A percentile compares a stretch with the other conserved stretches of the same genome.
Conservation (phyloP, 2,888 invertebrate species). For the Idaea biselata region DNA sequence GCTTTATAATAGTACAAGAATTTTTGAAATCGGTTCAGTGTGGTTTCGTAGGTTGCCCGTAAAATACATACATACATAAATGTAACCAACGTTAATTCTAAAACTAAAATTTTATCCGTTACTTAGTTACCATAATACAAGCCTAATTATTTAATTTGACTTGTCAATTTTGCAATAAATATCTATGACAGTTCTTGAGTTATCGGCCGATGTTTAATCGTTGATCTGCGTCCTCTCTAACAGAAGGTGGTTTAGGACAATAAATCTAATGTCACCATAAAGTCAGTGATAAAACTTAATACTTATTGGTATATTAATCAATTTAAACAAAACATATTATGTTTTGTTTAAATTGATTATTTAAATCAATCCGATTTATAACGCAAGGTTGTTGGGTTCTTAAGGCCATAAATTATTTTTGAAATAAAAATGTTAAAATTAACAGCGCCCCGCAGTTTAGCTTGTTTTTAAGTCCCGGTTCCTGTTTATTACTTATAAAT, state of each 20-base stretch:
- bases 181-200: neutral
- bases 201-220: neutral
- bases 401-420: neutral
- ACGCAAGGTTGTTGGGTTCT: neutral
- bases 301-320: constrained; percentile 20
- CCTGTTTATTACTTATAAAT: too few species aligned
- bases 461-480: too few species aligned
- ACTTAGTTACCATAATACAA: too few species aligned
- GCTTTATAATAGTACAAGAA: too few species aligned
- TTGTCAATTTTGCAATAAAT: neutral
- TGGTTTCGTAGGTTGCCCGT: too few species aligned
- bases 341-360: constrained; percentile 20
- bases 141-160: too few species aligned
- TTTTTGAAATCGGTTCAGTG: too few species aligned
- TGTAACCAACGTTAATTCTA: too few species aligned
- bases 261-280: constrained; percentile 9
- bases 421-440: neutral
- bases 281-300: constrained; percentile 20
- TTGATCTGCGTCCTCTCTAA: neutral
- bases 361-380: constrained; percentile 19
- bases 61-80: too few species aligned
- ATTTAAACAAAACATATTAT: too few species aligned
- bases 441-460: too few species aligned
- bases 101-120: too few species aligned
- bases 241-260: neutral